Percentiles rank a stretch among this genome's conserved stretches.
phyloP scores from a whole-genome alignment of 2,113 vertebrate species.

The Megaceryle maxima region DNA sequence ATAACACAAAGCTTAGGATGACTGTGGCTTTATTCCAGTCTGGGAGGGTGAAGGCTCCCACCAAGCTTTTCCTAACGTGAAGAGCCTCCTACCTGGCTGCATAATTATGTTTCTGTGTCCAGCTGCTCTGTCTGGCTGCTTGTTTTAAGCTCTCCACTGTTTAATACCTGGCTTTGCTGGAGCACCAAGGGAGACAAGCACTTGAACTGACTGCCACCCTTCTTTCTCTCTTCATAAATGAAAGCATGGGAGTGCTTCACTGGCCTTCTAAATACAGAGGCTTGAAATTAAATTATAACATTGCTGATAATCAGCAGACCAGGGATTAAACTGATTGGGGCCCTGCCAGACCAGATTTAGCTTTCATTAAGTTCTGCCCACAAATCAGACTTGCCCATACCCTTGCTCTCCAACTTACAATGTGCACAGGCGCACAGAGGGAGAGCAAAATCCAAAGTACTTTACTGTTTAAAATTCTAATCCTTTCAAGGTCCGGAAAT shows the following conservation, averaged over 20 bases:
- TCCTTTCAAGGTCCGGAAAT: conserved; percentile 62
- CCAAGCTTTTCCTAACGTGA: background rate
- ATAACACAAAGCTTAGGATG: background rate
- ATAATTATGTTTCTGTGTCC: background rate
- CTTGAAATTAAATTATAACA: conserved; percentile 69
- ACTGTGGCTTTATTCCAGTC: background rate
- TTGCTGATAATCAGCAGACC: conserved; percentile 65
- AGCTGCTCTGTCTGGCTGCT: background rate
- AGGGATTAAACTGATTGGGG: conserved; percentile 64
- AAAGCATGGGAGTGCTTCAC: conserved; percentile 2
- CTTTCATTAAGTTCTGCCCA: conserved; percentile 60
- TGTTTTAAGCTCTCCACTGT: background rate
- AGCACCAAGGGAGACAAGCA: background rate
- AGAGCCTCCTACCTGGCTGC: background rate
- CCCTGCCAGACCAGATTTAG: conserved; percentile 49
- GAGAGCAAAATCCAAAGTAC: conserved; percentile 22
- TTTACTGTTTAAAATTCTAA: conserved; percentile 49
- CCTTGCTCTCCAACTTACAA: conserved; percentile 2
- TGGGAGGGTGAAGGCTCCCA: background rate
- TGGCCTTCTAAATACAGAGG: conserved; percentile 51
- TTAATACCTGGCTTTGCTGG: background rate
- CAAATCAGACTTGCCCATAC: conserved; percentile 36
- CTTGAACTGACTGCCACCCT: background rate
- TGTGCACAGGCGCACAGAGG: background rate
- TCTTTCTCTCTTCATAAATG: background rate